Percentiles rank a stretch among this genome's conserved stretches.
Conservation (phyloP, 1,140 invertebrate genomes). For the Drosophila burlai region DNA sequence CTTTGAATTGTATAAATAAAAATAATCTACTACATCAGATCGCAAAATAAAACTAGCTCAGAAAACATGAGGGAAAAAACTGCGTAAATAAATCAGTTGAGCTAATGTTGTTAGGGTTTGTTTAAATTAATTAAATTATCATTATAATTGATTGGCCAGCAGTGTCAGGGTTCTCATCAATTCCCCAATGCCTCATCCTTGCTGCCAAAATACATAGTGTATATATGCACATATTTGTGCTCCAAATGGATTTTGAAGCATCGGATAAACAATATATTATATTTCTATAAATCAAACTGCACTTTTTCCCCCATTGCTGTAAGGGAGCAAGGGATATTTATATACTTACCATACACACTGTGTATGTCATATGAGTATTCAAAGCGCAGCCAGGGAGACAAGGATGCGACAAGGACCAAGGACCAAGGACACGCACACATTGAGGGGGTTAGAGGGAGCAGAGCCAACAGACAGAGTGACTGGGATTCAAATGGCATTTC, state of each 20-base stretch:
- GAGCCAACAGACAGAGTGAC: constrained; percentile 47
- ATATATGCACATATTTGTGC: background rate
- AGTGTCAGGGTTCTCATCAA: constrained; percentile 11
- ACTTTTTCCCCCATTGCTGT: background rate
- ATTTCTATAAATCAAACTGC: constrained; percentile 51
- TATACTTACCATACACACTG: constrained; percentile 3
- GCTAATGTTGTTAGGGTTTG: constrained; percentile 41
- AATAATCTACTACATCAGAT: background rate
- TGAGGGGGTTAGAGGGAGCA: background rate
- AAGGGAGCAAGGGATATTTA: constrained; percentile 26
- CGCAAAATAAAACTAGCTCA: too few species aligned
- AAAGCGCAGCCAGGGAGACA: constrained; percentile 40
- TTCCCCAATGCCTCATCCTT: background rate
- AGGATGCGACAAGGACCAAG: constrained; percentile 24
- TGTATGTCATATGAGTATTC: constrained; percentile 32
- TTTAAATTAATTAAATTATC: constrained; percentile 72
- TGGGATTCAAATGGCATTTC: constrained; percentile 73
- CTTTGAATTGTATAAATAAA: background rate
- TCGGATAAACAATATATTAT: constrained; percentile 46
- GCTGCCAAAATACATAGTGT: background rate
- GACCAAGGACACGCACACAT: background rate
- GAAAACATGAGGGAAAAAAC: background rate
- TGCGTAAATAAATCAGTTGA: background rate
- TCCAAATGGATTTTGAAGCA: constrained; percentile 41
- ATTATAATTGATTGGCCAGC: constrained; percentile 71